phyloP scores from a whole-genome alignment of 2,113 vertebrate species.

The Gambusia holbrooki region DNA sequence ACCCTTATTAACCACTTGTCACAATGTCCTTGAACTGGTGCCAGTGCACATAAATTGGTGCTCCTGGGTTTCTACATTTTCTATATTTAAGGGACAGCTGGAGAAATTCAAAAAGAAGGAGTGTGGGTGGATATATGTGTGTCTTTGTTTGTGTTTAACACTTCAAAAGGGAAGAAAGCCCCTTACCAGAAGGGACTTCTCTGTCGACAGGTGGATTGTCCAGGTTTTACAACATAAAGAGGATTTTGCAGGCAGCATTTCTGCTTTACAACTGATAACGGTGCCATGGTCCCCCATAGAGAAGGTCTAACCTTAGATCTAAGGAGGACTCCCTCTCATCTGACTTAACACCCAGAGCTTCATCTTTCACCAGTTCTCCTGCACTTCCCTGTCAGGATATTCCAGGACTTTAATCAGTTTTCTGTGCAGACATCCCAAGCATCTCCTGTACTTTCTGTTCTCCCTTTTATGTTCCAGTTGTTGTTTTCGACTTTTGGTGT shows the following conservation, averaged over 20 bases:
- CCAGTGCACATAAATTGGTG: slow-evolving; percentile 34
- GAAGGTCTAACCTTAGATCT: slow-evolving; percentile 48
- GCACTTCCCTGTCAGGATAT: slow-evolving; percentile 1
- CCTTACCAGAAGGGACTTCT: slow-evolving; percentile 27
- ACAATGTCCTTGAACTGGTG: slow-evolving; percentile 40
- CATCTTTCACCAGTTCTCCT: slow-evolving; percentile 5
- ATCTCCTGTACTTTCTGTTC: slow-evolving; percentile 2
- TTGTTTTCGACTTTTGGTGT: slow-evolving; percentile 13
- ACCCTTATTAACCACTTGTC: slow-evolving; percentile 46
- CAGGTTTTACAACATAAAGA: slow-evolving; percentile 51
- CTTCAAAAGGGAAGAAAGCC: slow-evolving; percentile 19
- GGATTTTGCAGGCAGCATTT: slow-evolving; percentile 57
- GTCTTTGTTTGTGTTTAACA: not conserved
- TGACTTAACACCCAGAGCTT: slow-evolving; percentile 29
- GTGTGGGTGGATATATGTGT: slow-evolving; percentile 14
- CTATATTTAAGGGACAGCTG: slow-evolving; percentile 1
- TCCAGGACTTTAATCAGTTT: slow-evolving; percentile 29
- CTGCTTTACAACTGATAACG: slow-evolving; percentile 61
- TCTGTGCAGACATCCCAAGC: slow-evolving; percentile 10
- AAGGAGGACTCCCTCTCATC: slow-evolving; percentile 42
- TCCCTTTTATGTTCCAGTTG: not conserved
- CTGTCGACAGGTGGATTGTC: slow-evolving; percentile 31
- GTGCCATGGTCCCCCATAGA: slow-evolving; percentile 39
- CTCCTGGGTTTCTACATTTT: slow-evolving; percentile 19
- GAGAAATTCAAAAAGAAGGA: not conserved